phyloP scores from a whole-genome alignment of 2,113 vertebrate genomes.

The Leucosticte australis region DNA sequence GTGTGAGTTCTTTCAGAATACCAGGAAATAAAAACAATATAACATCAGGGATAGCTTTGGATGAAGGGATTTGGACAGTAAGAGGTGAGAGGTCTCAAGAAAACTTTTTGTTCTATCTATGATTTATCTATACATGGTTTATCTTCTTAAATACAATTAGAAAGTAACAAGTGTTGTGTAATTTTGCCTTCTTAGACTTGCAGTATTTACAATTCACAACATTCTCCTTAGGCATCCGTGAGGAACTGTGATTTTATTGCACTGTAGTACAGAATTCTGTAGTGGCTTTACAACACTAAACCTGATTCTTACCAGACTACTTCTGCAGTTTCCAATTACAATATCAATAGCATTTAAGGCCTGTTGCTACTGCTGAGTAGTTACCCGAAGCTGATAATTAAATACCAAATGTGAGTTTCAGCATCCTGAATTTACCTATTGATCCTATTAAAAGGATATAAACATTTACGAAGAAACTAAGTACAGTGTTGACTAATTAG shows the following conservation, averaged over 20 bases:
- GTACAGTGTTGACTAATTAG: background rate
- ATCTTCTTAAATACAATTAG: background rate
- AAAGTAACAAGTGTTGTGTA: background rate
- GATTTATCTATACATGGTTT: background rate
- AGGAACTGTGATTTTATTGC: background rate
- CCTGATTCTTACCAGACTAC: background rate
- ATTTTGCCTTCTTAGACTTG: background rate
- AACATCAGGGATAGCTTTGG: background rate
- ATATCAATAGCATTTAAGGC: background rate
- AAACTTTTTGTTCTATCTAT: background rate
- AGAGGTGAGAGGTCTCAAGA: background rate
- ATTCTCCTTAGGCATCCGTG: background rate
- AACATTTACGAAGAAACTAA: background rate
- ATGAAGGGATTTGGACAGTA: background rate
- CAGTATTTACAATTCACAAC: background rate
- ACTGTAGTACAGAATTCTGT: background rate
- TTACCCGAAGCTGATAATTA: background rate
- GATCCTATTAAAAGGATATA: background rate
- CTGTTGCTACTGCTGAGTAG: background rate
- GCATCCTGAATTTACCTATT: background rate
- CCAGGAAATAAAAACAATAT: background rate
- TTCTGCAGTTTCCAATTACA: background rate
- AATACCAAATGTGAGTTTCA: background rate
- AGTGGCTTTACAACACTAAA: background rate
- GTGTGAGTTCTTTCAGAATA: background rate